phyloP scores from a whole-genome alignment of 2,888 invertebrate genomes.

The Drosophila lutescens region DNA sequence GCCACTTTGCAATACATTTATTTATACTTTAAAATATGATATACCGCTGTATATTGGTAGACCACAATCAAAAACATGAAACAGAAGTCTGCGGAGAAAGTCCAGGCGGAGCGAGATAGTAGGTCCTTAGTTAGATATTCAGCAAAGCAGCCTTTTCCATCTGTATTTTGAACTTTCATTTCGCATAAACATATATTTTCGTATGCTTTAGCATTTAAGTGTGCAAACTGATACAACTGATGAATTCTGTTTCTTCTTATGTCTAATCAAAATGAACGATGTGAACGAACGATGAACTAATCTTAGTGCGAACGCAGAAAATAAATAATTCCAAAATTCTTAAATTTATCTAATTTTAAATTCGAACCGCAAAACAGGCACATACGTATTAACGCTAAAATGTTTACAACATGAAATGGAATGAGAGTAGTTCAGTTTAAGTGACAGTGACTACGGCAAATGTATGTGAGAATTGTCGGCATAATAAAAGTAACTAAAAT shows the following conservation, averaged over 20 bases:
- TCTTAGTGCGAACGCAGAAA: constrained; percentile 54
- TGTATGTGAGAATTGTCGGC: constrained; percentile 41
- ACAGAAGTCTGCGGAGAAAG: constrained; percentile 22
- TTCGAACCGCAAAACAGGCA: constrained; percentile 38
- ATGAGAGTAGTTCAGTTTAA: constrained; percentile 38
- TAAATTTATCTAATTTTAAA: constrained; percentile 65
- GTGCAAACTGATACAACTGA: constrained; percentile 43
- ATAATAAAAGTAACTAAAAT: constrained; percentile 37
- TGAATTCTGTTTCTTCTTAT: constrained; percentile 49
- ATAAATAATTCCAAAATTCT: constrained; percentile 72
- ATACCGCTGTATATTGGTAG: constrained; percentile 46
- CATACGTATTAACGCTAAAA: constrained; percentile 38
- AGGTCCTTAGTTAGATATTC: constrained; percentile 50
- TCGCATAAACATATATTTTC: constrained; percentile 9
- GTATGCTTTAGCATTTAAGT: constrained; percentile 53
- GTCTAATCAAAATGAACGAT: constrained; percentile 38
- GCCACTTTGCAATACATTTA: constrained; percentile 75
- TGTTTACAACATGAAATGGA: constrained; percentile 47
- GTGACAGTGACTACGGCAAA: constrained; percentile 42
- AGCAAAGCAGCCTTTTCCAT: constrained; percentile 24
- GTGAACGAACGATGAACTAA: constrained; percentile 51
- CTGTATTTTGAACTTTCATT: constrained; percentile 50
- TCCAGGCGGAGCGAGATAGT: constrained; percentile 53
- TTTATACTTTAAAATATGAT: constrained; percentile 59
- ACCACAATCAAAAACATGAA: constrained; percentile 65